phyloP scores from a whole-genome alignment of 2,113 vertebrate genomes.

The Stomatorhinus ivindoensis region DNA sequence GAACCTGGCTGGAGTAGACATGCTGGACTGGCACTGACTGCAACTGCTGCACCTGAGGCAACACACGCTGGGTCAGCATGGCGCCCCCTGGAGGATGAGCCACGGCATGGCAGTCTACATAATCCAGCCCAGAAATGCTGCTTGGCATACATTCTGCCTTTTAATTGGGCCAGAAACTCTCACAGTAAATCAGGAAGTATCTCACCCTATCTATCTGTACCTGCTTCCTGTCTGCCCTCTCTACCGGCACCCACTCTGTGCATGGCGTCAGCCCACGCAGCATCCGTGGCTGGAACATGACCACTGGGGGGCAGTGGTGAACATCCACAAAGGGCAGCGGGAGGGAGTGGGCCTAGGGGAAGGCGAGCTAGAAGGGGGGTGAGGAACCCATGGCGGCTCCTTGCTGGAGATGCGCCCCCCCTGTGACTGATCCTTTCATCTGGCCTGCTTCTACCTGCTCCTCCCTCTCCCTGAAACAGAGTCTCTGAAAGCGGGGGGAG shows the following conservation, averaged over 20 bases:
- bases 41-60: slow-evolving; percentile 65
- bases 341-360: background rate
- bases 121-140: background rate
- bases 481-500: background rate
- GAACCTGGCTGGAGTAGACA: slow-evolving; percentile 75
- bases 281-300: background rate
- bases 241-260: background rate
- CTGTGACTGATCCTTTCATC: background rate
- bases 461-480: background rate
- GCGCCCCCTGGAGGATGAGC: background rate
- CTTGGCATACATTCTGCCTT: background rate
- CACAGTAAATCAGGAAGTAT: background rate
- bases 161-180: background rate
- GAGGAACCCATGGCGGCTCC: background rate
- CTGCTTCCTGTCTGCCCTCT: background rate
- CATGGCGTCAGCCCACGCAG: background rate
- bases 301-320: background rate
- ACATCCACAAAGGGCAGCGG: background rate
- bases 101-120: background rate
- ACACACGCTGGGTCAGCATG: background rate
- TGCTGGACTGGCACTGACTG: slow-evolving; percentile 64
- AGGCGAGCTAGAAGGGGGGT: background rate
- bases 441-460: background rate
- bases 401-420: background rate
- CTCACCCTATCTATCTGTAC: background rate